Evolutionary conservation across 1,140 invertebrate genomes (phyloP), one percentile per base, ranked within the genome.

Genomic region (Chrysopa pallens): DNA sequence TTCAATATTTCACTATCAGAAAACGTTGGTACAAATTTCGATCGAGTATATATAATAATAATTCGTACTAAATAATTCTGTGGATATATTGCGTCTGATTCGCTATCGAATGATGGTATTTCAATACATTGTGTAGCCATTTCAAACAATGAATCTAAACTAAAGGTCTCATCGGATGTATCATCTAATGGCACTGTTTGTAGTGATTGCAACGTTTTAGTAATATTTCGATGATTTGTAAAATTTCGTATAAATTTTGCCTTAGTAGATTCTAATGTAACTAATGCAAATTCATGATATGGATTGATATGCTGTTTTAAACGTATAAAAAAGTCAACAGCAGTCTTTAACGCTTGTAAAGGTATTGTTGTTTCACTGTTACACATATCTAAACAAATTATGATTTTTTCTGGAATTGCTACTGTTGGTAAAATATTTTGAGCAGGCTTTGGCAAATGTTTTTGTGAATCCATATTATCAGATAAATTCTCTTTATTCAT

Each of bases 251-350:
- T 50, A 72, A 74, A 78, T 11, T 52, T 51, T 11, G 67, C 60
- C 38, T 58, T 59, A 36, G 68, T 61, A 35, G 70, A 62, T 46
- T 75, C 68, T 29, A 80, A 52, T 11, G 69, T 56, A 43, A 80
- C 55, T n/a, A 82, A 48, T 39, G 74, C 74, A 69, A 72, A 84
- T 55, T 81, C 68, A 48, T 80, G 77, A 42, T 59, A 66, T 39
- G 59, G 64, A 54, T 78, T 73, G 8, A 82, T 71, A 8, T 62
- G 60, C 43, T 64, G 58, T 58, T 84, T 84, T 14, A 69, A 69
- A 49, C 73, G 61, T 11, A 81, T 44, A 53, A 80, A 84, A 44
- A 78, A 69, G 41, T 74, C 67, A 8, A 80, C 48, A 4, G 73
- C 68, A 46, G 70, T 61, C 55, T 75, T 79, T 9, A 79, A 61